Conservation (phyloP, 2,888 invertebrate species). For the Ophioninae sp. region DNA sequence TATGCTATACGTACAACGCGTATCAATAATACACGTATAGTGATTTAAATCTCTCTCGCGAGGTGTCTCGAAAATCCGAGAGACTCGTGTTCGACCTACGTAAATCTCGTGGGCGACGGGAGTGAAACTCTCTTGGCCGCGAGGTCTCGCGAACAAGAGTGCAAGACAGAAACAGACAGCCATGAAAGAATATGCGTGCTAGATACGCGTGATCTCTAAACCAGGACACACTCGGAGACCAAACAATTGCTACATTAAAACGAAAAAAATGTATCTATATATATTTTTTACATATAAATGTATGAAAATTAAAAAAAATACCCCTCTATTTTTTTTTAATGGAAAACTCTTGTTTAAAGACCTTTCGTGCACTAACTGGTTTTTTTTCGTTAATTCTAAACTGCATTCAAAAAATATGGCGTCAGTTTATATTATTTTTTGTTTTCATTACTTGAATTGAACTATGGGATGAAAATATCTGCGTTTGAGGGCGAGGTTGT, state of each 20-base stretch:
- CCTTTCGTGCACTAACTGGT: not conserved
- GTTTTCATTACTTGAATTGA: not conserved
- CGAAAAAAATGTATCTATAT: too few relatives aligned
- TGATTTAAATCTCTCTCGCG: conserved; percentile 40
- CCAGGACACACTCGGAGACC: conserved; percentile 34
- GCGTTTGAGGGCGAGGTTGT: not conserved
- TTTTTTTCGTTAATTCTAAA: not conserved
- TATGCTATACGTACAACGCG: not conserved
- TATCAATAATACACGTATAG: conserved; percentile 67
- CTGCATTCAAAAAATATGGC: not conserved
- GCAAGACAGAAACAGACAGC: conserved; percentile 7
- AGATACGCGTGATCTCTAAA: conserved; percentile 38
- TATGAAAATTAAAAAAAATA: not conserved
- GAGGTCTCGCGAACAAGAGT: conserved; percentile 24
- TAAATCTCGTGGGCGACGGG: conserved; percentile 61
- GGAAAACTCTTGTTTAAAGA: not conserved
- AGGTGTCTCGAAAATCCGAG: conserved; percentile 39
- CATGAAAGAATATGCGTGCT: conserved; percentile 33
- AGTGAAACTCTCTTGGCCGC: conserved; percentile 55
- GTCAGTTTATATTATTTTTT: not conserved
- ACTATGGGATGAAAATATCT: not conserved
- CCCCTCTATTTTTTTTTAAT: not conserved
- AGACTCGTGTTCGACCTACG: conserved; percentile 52
- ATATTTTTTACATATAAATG: not conserved
- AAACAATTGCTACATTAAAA: conserved; percentile 28